Evolutionary conservation across 2,888 invertebrate species (phyloP).

Genomic region (Drosophila eohydei): DNA sequence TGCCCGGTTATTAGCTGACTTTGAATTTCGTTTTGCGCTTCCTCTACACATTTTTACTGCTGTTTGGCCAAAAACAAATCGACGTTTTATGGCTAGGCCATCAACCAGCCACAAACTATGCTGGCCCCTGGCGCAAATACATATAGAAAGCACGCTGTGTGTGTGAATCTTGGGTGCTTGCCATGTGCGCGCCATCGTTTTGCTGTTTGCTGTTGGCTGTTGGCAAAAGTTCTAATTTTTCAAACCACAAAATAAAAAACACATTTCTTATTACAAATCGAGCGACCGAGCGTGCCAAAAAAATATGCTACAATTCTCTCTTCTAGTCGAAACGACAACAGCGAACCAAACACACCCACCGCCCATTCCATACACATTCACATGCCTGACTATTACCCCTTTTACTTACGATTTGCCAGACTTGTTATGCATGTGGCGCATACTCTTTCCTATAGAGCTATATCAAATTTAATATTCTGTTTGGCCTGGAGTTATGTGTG

Average conservation of each 20-base stretch:
- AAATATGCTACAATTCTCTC: constrained; percentile 61
- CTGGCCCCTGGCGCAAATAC: constrained; percentile 47
- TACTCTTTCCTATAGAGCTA: constrained; percentile 16
- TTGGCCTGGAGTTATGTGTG: neutral
- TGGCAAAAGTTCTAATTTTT: constrained; percentile 80
- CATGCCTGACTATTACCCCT: neutral
- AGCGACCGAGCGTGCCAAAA: constrained; percentile 67
- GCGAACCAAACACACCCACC: constrained; percentile 2
- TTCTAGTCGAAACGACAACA: constrained; percentile 1
- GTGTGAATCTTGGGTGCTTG: constrained; percentile 59
- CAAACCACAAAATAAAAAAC: constrained; percentile 70
- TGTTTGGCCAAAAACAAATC: constrained; percentile 66
- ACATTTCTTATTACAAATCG: constrained; percentile 79
- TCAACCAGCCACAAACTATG: constrained; percentile 77
- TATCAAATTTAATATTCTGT: neutral
- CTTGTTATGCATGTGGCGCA: constrained; percentile 13
- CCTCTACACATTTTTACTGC: constrained; percentile 17
- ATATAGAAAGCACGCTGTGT: constrained; percentile 1
- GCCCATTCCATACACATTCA: neutral
- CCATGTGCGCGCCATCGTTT: constrained; percentile 60
- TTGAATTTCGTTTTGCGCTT: constrained; percentile 21
- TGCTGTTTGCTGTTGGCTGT: constrained; percentile 49
- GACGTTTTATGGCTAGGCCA: constrained; percentile 70
- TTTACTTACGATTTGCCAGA: constrained; percentile 4
- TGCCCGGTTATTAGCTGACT: constrained; percentile 70